Base-by-base conservation (phyloP, 2,888 invertebrate species). In the Mactromeris polynyma region DNA sequence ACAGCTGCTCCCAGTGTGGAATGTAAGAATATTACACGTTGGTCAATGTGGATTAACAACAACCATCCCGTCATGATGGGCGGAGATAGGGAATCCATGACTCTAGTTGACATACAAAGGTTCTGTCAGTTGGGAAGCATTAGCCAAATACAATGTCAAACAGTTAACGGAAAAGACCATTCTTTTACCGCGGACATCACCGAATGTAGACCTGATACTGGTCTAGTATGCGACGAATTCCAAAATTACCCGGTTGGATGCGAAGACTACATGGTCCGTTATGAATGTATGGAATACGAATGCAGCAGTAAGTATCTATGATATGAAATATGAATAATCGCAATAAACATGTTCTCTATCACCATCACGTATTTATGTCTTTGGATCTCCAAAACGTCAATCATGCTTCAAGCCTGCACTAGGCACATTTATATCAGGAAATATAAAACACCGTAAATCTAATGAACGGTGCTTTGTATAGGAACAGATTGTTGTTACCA, bases 191-290 rank as follows among this genome's bases (percentile, higher is more conserved):
- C 93, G 2, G 94, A 95, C 81, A 92, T 93, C 14, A 90, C 91
- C 7, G 81, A 83, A 19, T 96, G 96, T 86, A 93, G 92, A 40
- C 95, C 98, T 89, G 97, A 98, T 93, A 97, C 97, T 21, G 98
- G 98, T 0, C 97, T 98, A 0, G 96, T 97, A 6, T 98, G 98
- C 95, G 86, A 86, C n/a, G 58, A 97, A 96, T 88, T 89, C 31
- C 85, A 88, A 19, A 94, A 93, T 86, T 86, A 88, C 80, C 91
- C 93, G 11, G 77, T 92, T n/a, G 90, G 89, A 9, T 96, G 96
- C 87, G 85, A 87, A 21, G 95, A 96, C 90, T 96, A 95, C 88
- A 94, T 94, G 90, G 92, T 96, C 33, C 92, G 95, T 84, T 95
- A 95, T 90, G 90, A 93, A 64, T 95, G 95, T 83, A 91, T 93